phyloP scores from a whole-genome alignment of 2,888 invertebrate genomes.

The Coelopa pilipes region DNA sequence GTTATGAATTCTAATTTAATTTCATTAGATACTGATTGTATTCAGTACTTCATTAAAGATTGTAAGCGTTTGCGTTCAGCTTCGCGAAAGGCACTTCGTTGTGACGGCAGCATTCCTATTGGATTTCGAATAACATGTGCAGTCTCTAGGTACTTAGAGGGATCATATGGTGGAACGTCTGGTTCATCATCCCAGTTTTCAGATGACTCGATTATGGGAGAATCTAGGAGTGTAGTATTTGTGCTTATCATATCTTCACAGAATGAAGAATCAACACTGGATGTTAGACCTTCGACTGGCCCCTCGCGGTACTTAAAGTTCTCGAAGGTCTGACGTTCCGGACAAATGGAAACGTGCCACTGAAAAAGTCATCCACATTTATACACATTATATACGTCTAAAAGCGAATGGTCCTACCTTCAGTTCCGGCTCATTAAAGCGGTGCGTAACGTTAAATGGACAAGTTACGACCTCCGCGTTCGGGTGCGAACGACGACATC shows the following conservation, averaged over 20 bases:
- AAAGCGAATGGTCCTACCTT: conserved; percentile 37
- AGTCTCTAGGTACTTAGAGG: conserved; percentile 44
- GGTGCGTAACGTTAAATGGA: conserved; percentile 48
- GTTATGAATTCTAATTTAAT: too few species aligned
- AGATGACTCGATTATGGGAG: conserved; percentile 37
- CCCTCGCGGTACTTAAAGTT: conserved; percentile 45
- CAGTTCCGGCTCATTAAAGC: conserved; percentile 45
- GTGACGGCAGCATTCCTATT: conserved; percentile 49
- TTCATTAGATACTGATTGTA: too few species aligned
- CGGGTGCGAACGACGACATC: conserved; percentile 46
- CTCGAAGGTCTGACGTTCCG: conserved; percentile 47
- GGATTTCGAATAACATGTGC: conserved; percentile 49
- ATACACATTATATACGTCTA: neutral
- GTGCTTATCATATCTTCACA: conserved; percentile 25
- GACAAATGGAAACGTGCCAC: conserved; percentile 50
- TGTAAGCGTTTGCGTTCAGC: conserved; percentile 50
- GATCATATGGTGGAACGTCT: conserved; percentile 49
- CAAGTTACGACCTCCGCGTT: conserved; percentile 42
- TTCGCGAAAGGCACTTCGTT: conserved; percentile 48
- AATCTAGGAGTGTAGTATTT: neutral
- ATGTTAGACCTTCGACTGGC: conserved; percentile 39
- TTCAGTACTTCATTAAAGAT: conserved; percentile 15
- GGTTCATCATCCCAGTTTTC: conserved; percentile 51
- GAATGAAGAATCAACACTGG: conserved; percentile 36
- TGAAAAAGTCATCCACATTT: conserved; percentile 26